These are phyloP conservation scores for Brienomyrus longianalis DNA, from an alignment of 2,113 vertebrate species.

Conservation along the genomic window DNA sequence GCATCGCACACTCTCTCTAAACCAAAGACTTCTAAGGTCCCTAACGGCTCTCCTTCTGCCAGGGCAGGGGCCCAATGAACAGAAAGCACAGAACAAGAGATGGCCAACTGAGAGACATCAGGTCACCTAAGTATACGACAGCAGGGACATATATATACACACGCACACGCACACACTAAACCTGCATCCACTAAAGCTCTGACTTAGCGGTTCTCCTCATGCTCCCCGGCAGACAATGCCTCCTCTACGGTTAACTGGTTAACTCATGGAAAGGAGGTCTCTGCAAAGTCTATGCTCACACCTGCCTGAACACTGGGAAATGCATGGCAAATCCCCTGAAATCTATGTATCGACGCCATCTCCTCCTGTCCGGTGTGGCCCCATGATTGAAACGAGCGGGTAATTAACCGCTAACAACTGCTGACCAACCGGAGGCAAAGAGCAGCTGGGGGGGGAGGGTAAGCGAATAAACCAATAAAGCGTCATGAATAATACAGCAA, in stretches of 20 bases:
- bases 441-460: neutral
- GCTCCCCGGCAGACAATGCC: neutral
- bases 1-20: neutral
- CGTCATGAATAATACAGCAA: slow-evolving; percentile 70
- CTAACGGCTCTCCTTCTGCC: neutral
- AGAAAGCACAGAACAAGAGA: neutral
- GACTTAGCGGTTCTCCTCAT: neutral
- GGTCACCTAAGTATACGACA: neutral
- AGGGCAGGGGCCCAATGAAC: neutral
- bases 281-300: neutral
- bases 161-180: neutral
- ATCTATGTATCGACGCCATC: neutral
- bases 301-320: neutral
- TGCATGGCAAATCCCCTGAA: neutral
- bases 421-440: neutral
- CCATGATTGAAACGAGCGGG: neutral
- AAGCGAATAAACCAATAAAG: slow-evolving; percentile 62
- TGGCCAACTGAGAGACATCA: neutral
- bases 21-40: neutral
- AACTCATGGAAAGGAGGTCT: neutral
- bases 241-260: no score
- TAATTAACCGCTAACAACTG: neutral
- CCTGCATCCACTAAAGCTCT: neutral
- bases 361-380: neutral
- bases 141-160: no score